Evolutionary conservation across 2,888 invertebrate species (phyloP).

Genomic region (Choristoneura rosaceana): DNA sequence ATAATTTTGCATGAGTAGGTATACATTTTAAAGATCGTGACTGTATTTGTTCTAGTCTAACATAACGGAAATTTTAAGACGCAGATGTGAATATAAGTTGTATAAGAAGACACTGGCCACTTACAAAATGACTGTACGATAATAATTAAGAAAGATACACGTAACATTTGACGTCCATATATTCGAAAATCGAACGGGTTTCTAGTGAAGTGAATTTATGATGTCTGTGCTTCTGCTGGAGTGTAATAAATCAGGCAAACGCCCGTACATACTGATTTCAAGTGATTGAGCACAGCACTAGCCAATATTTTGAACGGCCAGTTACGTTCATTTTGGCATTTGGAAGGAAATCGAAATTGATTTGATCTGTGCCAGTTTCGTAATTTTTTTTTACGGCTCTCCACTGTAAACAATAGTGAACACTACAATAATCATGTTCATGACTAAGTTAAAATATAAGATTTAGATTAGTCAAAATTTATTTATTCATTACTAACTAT

Average conservation of each 20-base stretch:
- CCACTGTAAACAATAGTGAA: background rate
- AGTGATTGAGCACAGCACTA: conserved; percentile 36
- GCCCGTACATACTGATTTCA: conserved; percentile 59
- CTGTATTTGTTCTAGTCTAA: no score
- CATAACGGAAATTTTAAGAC: background rate
- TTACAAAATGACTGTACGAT: background rate
- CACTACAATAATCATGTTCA: no score
- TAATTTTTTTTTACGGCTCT: background rate
- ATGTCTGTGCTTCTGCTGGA: conserved; percentile 64
- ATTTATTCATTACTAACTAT: no score
- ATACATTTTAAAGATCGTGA: background rate
- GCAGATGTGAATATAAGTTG: no score
- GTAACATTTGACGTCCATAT: conserved; percentile 52
- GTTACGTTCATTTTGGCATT: conserved; percentile 14
- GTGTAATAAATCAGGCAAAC: conserved; percentile 58
- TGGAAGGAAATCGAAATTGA: conserved; percentile 20
- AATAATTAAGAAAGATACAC: conserved; percentile 6
- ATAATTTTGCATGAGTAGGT: no score
- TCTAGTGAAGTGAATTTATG: conserved; percentile 70
- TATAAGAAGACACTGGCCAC: background rate
- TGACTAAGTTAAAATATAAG: no score
- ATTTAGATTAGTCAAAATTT: no score
- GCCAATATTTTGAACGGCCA: conserved; percentile 33
- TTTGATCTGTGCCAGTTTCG: background rate
- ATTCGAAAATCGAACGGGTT: conserved; percentile 66